phyloP scores from a whole-genome alignment of 2,113 vertebrate species.

The Monarcha castaneiventris region DNA sequence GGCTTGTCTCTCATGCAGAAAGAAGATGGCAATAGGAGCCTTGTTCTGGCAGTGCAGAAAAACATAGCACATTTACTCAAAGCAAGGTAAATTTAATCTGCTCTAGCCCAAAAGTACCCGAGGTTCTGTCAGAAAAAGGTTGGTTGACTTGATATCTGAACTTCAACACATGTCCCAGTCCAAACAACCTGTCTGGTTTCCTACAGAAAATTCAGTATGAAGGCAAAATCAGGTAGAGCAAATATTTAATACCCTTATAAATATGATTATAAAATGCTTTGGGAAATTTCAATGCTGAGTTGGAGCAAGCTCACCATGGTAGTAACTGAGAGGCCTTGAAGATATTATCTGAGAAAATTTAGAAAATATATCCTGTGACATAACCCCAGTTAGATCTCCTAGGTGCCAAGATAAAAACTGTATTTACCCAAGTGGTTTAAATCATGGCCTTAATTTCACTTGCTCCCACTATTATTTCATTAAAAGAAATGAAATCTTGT shows the following conservation, averaged over 20 bases:
- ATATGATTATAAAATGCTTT: constrained; percentile 32
- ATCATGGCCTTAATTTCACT: constrained; percentile 41
- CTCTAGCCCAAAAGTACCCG: neutral
- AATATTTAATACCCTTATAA: constrained; percentile 8
- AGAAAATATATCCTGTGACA: constrained; percentile 41
- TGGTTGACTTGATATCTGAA: neutral
- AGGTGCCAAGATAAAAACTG: constrained; percentile 27
- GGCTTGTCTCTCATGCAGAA: neutral
- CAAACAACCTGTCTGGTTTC: neutral
- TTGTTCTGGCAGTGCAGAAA: neutral
- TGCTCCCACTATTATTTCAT: neutral
- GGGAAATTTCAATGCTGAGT: constrained; percentile 36
- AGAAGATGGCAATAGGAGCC: neutral
- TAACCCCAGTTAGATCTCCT: constrained; percentile 12
- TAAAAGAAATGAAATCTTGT: neutral
- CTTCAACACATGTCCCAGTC: neutral
- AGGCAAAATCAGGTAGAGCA: constrained; percentile 7
- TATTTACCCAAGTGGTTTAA: constrained; percentile 26
- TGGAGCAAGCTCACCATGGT: constrained; percentile 62
- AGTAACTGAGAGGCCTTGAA: constrained; percentile 37
- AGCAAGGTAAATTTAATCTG: neutral
- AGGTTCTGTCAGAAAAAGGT: neutral
- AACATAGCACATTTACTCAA: neutral
- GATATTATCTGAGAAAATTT: constrained; percentile 40
- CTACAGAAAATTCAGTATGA: neutral